Conservation (phyloP, 2,888 invertebrate genomes). For the Nemotelus pantherinus region DNA sequence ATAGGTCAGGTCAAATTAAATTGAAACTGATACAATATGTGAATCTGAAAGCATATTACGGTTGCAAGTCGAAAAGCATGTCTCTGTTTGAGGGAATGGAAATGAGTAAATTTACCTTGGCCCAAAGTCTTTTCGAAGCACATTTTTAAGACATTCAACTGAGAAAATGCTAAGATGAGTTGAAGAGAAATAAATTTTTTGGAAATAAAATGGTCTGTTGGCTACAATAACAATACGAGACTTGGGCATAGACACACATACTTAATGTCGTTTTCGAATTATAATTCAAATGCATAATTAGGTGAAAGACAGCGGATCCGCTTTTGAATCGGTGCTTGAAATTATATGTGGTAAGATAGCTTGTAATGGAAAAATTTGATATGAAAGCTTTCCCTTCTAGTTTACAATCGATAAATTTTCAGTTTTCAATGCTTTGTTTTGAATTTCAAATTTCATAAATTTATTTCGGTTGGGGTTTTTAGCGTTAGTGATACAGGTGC, state of each 20-base stretch:
- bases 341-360: no score
- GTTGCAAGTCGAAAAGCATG: not conserved
- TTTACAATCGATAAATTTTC: no score
- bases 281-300: not conserved
- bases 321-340: not conserved
- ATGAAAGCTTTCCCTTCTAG: no score
- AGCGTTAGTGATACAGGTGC: no score
- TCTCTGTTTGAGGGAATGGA: not conserved
- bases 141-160: constrained; percentile 19
- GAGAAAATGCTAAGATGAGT: not conserved
- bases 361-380: no score
- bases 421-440: no score
- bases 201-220: constrained; percentile 6
- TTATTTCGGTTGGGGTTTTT: no score
- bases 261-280: no score
- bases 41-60: not conserved
- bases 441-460: no score
- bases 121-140: constrained; percentile 20
- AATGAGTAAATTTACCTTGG: no score
- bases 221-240: not conserved
- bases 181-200: constrained; percentile 23
- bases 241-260: not conserved
- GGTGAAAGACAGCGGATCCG: constrained; percentile 3
- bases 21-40: constrained; percentile 1
- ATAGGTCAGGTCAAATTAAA: constrained; percentile 33